A percentile compares a stretch with the other conserved stretches of the same genome.
These are phyloP conservation scores for Fukomys damarensis DNA, from an alignment of 2,113 vertebrate species.

Conservation along the genomic window DNA sequence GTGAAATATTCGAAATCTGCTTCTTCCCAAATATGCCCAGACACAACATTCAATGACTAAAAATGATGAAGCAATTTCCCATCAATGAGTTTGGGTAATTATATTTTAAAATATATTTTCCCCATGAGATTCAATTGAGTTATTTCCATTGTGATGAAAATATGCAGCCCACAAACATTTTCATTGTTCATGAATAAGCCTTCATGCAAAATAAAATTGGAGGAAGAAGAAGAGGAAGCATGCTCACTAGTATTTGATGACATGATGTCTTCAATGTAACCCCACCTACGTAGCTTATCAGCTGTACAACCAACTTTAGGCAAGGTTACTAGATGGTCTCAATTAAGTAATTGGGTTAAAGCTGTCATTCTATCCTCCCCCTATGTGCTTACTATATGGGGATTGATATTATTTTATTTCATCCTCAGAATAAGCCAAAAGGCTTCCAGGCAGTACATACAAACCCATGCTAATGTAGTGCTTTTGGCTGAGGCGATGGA, in stretches of 20 bases:
- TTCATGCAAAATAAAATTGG: background rate
- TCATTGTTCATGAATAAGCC: background rate
- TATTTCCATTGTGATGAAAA: slow-evolving; percentile 33
- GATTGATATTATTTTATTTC: no score
- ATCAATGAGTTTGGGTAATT: background rate
- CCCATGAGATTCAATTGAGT: background rate
- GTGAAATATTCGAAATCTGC: background rate
- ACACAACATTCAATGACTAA: background rate
- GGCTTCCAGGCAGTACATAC: no score
- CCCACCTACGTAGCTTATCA: background rate
- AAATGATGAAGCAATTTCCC: background rate
- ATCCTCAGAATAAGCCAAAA: no score
- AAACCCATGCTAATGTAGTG: no score
- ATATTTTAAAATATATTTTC: slow-evolving; percentile 23
- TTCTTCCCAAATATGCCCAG: background rate
- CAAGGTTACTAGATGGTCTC: no score
- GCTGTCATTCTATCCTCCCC: no score
- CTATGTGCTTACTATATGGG: no score
- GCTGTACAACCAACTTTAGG: background rate
- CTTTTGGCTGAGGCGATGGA: no score
- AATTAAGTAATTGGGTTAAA: no score
- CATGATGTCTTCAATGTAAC: background rate
- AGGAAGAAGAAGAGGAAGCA: background rate
- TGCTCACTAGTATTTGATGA: background rate
- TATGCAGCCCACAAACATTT: background rate